phyloP scores from a whole-genome alignment of 1,140 invertebrate species.

The Ceratina australensis region DNA sequence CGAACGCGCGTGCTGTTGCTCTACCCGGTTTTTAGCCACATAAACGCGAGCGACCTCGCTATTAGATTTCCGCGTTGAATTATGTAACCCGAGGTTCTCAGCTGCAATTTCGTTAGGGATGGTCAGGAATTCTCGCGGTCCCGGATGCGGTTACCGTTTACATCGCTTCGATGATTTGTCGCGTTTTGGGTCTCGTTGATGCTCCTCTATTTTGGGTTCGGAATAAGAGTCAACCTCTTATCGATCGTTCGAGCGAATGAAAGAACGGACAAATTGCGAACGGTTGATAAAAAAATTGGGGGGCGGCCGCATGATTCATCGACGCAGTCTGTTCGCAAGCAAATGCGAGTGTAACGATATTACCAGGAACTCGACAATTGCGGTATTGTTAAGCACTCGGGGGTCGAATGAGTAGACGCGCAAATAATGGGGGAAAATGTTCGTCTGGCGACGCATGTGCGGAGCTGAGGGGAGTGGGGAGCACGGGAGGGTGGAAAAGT shows the following conservation, averaged over 20 bases:
- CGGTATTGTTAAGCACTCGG: conserved; percentile 41
- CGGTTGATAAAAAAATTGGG: background rate
- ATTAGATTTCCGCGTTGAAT: conserved; percentile 11
- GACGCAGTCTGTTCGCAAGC: conserved; percentile 45
- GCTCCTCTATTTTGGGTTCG: too few relatives aligned
- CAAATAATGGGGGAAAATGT: conserved; percentile 38
- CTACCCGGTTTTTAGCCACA: background rate
- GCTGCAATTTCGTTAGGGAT: background rate
- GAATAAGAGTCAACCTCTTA: conserved; percentile 12
- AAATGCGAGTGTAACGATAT: conserved; percentile 41
- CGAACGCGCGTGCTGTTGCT: conserved; percentile 2
- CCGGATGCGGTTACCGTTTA: background rate
- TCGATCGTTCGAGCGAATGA: conserved; percentile 41
- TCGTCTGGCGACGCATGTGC: conserved; percentile 23
- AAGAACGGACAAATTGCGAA: background rate
- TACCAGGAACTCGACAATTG: conserved; percentile 44
- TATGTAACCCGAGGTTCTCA: background rate
- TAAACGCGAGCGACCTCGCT: background rate
- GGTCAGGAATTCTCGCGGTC: background rate
- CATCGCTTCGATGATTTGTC: background rate
- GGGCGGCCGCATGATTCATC: conserved; percentile 29
- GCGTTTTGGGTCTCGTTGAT: too few relatives aligned
- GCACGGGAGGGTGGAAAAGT: conserved; percentile 38
- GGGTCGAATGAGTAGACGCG: conserved; percentile 40
- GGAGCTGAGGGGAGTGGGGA: background rate